Conservation (phyloP, 2,888 invertebrate genomes). For the Diadegma fenestrale region DNA sequence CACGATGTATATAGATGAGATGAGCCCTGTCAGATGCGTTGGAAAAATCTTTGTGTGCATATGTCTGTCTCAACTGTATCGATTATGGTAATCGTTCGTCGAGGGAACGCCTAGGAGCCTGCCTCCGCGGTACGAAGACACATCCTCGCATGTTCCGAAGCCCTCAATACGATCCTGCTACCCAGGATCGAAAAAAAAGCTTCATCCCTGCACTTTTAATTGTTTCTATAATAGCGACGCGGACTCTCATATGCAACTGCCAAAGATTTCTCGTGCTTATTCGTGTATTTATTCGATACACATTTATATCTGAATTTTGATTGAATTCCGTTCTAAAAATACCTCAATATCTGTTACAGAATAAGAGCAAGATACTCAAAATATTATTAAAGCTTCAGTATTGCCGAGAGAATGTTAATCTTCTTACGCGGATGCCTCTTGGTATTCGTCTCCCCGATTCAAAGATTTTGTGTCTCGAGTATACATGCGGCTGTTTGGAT, state of each 20-base stretch:
- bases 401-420: neutral
- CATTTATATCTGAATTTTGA: neutral
- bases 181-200: conserved; percentile 23
- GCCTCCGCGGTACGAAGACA: conserved; percentile 62
- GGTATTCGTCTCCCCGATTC: neutral
- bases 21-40: neutral
- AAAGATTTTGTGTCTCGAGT: conserved; percentile 1
- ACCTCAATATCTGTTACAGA: neutral
- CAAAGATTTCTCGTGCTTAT: conserved; percentile 49
- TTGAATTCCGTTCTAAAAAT: neutral
- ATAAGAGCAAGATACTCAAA: neutral
- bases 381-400: neutral
- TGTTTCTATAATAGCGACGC: conserved; percentile 57
- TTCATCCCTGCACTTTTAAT: conserved; percentile 44
- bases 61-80: conserved; percentile 75
- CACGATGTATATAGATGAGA: too few relatives aligned
- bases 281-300: neutral
- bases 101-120: conserved; percentile 79
- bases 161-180: conserved; percentile 23
- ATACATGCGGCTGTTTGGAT: conserved; percentile 12
- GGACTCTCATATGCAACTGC: conserved; percentile 38
- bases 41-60: neutral
- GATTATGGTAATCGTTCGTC: conserved; percentile 78
- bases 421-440: neutral
- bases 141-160: conserved; percentile 56